Conservation (phyloP, 2,113 vertebrate genomes). For the Motacilla alba region DNA sequence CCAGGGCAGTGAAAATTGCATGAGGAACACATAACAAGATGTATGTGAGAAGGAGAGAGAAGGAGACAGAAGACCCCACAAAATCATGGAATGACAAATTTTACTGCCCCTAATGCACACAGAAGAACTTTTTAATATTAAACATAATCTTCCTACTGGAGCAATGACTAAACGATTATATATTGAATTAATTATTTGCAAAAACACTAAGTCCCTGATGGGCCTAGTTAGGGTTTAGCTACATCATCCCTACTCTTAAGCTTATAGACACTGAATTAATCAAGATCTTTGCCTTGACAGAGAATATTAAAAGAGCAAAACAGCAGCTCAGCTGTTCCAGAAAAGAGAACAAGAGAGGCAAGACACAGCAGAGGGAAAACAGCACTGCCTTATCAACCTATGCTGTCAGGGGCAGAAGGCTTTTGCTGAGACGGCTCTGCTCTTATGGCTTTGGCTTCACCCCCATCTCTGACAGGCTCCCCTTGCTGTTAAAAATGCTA, state of each 20-base stretch:
- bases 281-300: neutral
- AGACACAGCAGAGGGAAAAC: neutral
- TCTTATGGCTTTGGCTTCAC: neutral
- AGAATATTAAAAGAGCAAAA: neutral
- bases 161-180: neutral
- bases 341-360: neutral
- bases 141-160: neutral
- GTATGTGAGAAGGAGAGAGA: neutral
- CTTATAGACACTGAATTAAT: neutral
- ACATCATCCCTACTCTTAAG: neutral
- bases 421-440: neutral
- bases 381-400: neutral
- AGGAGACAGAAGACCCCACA: neutral
- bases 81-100: neutral
- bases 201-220: neutral
- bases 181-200: neutral
- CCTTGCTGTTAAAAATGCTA: neutral
- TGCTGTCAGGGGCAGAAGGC: neutral
- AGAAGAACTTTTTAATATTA: neutral
- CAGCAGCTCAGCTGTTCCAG: neutral
- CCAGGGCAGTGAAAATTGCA: neutral
- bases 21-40: neutral
- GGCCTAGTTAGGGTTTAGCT: neutral
- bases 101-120: neutral
- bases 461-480: neutral